Conservation (phyloP, 2,113 vertebrate genomes). For the Eulacestoma nigropectus region DNA sequence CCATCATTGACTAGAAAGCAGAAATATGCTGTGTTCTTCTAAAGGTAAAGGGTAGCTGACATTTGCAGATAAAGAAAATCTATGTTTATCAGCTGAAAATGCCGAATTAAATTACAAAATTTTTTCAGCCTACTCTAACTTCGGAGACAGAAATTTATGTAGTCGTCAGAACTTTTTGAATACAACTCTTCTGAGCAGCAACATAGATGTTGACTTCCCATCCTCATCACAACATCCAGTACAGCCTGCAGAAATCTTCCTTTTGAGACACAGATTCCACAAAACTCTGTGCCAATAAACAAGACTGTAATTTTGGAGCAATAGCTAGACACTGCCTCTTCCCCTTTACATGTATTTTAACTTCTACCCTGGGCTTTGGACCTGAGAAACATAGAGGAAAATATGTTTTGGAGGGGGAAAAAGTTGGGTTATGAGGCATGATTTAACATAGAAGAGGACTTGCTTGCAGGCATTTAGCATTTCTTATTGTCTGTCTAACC, state of each 20-base stretch:
- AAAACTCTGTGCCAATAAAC: not conserved
- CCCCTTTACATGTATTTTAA: not conserved
- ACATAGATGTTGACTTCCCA: not conserved
- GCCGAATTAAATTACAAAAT: slow-evolving; percentile 14
- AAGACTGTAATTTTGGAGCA: not conserved
- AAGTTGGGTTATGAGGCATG: not conserved
- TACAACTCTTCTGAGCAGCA: not conserved
- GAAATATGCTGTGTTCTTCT: not conserved
- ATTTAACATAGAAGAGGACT: not conserved
- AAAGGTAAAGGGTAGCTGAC: slow-evolving; percentile 13
- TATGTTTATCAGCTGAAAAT: not conserved
- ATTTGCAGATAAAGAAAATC: slow-evolving; percentile 24
- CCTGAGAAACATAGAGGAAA: not conserved
- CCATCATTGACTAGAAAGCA: slow-evolving; percentile 3
- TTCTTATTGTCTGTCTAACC: not conserved
- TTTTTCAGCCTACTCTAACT: not conserved
- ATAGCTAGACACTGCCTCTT: not conserved
- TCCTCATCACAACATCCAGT: not conserved
- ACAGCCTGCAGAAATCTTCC: not conserved
- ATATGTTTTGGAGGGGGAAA: not conserved
- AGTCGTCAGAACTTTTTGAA: not conserved
- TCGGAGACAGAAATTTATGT: not conserved
- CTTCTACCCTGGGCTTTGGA: not conserved
- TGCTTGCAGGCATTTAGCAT: not conserved
- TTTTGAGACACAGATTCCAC: not conserved